A percentile compares a stretch with the other conserved stretches of the same genome.
These are phyloP conservation scores for Gnathonemus longibarbis DNA, from an alignment of 2,113 vertebrate species.

Conservation along the genomic window DNA sequence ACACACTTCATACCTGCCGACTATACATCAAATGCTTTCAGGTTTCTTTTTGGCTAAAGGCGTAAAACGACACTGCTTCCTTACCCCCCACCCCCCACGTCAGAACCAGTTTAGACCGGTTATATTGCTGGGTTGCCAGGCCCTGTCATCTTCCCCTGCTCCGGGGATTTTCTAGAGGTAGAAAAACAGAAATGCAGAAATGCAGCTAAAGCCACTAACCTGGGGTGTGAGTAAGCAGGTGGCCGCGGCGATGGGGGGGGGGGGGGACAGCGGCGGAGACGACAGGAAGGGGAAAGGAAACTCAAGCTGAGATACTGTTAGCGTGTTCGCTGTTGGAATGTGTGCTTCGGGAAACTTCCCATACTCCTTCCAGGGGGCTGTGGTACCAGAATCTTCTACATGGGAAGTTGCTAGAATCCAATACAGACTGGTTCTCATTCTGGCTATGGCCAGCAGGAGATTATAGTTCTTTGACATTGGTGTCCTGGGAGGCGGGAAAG, in stretches of 20 bases:
- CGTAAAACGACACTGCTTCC: conserved; percentile 63
- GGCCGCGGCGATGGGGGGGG: conserved; percentile 47
- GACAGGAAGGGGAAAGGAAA: conserved; percentile 43
- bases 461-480: neutral
- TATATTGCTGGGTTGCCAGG: conserved; percentile 67
- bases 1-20: conserved; percentile 65
- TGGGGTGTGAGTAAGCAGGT: conserved; percentile 52
- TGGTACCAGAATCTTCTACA: neutral
- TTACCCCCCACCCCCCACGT: conserved; percentile 59
- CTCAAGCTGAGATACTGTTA: conserved; percentile 17
- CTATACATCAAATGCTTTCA: conserved; percentile 76
- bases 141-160: conserved; percentile 68
- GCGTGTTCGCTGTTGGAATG: neutral
- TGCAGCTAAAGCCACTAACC: conserved; percentile 66
- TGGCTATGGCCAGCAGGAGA: neutral
- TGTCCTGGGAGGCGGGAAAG: neutral
- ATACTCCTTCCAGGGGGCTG: neutral
- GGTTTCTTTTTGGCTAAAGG: conserved; percentile 72
- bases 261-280: conserved; percentile 38
- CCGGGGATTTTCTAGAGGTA: conserved; percentile 49
- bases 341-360: neutral
- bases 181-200: conserved; percentile 56
- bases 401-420: neutral
- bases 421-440: neutral
- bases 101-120: conserved; percentile 86